Evolutionary conservation across 1,140 invertebrate genomes (phyloP).

Genomic region (Neelides sp.): DNA sequence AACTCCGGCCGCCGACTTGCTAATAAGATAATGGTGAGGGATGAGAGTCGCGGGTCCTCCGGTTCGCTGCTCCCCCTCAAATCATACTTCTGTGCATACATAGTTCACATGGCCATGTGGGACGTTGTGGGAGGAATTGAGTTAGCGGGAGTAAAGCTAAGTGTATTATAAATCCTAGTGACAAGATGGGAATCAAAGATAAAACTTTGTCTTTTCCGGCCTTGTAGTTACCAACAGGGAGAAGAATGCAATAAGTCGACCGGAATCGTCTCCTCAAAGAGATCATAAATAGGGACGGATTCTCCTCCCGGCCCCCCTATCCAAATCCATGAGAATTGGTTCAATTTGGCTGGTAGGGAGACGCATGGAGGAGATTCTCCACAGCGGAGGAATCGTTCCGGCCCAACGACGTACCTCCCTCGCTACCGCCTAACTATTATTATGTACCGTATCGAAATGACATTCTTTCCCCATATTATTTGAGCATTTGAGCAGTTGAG

Average conservation of each 20-base stretch:
- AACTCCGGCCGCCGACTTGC: no score
- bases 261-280: slow-evolving; percentile 29
- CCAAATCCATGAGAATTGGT: no score
- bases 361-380: no score
- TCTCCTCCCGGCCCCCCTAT: no score
- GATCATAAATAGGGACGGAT: slow-evolving; percentile 26
- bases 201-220: slow-evolving; percentile 26
- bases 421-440: neutral
- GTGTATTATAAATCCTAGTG: slow-evolving; percentile 31
- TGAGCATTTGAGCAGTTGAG: neutral
- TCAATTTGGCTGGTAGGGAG: no score
- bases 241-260: slow-evolving; percentile 31
- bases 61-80: no score
- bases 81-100: no score
- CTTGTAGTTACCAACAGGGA: slow-evolving; percentile 22
- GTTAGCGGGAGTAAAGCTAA: slow-evolving; percentile 11
- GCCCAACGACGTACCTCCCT: no score
- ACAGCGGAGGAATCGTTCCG: no score
- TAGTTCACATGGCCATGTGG: no score
- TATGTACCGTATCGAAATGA: slow-evolving; percentile 4
- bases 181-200: slow-evolving; percentile 31
- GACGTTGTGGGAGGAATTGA: neutral
- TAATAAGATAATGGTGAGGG: no score
- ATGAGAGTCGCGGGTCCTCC: no score
- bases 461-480: slow-evolving; percentile 7